A percentile compares a stretch with the other conserved stretches of the same genome.
These are phyloP conservation scores for Drosophila ochracea DNA, from an alignment of 2,888 invertebrate genomes.

Conservation along the genomic window DNA sequence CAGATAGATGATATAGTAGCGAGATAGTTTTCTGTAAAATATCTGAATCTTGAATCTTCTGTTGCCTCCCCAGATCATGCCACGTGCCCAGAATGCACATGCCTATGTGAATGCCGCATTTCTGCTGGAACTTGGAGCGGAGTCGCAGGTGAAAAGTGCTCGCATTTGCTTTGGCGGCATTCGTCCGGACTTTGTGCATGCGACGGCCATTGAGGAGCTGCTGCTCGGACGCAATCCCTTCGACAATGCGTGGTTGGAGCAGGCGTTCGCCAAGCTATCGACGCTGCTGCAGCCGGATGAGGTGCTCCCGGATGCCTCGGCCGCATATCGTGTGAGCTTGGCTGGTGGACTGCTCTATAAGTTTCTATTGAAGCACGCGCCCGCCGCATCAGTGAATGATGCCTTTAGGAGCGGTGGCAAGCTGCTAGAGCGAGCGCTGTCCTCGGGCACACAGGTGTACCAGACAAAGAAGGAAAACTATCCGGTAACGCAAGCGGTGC, in stretches of 20 bases:
- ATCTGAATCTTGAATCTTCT: too few relatives aligned
- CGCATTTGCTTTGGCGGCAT: constrained; percentile 89
- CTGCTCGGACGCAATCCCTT: constrained; percentile 85
- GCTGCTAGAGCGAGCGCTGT: constrained; percentile 88
- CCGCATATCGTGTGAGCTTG: constrained; percentile 89
- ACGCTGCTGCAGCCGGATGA: constrained; percentile 89
- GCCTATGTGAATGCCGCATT: constrained; percentile 92
- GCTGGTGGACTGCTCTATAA: constrained; percentile 93
- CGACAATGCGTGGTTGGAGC: constrained; percentile 80
- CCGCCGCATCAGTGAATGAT: constrained; percentile 83
- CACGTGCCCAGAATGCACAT: constrained; percentile 91
- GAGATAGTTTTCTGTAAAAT: neutral
- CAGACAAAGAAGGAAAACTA: constrained; percentile 89
- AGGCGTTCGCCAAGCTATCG: constrained; percentile 86
- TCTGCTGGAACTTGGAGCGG: constrained; percentile 86
- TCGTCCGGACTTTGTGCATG: constrained; percentile 86
- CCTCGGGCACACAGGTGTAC: constrained; percentile 89
- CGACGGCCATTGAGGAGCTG: constrained; percentile 86
- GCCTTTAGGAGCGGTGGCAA: constrained; percentile 79
- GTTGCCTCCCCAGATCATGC: constrained; percentile 87
- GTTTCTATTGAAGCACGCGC: constrained; percentile 87
- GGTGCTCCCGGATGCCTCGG: constrained; percentile 89
- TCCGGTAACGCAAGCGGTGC: constrained; percentile 91
- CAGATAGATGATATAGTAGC: too few relatives aligned
- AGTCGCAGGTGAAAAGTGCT: constrained; percentile 84